Percentiles rank a stretch among this genome's conserved stretches.
These are phyloP conservation scores for Cichladusa arquata DNA, from an alignment of 2,113 vertebrate genomes.

Conservation along the genomic window DNA sequence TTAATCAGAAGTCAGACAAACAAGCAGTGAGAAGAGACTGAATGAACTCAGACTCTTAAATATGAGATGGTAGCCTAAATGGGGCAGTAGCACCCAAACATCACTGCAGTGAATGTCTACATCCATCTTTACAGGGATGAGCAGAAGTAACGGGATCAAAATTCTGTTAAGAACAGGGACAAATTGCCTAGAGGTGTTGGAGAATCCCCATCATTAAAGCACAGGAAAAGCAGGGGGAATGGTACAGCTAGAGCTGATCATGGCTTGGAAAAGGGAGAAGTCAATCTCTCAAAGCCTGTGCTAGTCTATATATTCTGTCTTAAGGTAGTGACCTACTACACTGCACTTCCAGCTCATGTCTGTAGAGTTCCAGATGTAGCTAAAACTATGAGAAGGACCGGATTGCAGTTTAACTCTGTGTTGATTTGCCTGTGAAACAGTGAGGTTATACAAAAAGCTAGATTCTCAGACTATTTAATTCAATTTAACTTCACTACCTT, in stretches of 20 bases:
- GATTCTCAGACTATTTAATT: constrained; percentile 48
- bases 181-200: neutral
- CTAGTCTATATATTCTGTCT: neutral
- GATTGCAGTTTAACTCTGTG: neutral
- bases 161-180: neutral
- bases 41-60: neutral
- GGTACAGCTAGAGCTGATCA: neutral
- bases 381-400: neutral
- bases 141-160: neutral
- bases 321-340: neutral
- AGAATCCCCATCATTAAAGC: neutral
- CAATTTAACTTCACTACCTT: constrained; percentile 52
- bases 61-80: neutral
- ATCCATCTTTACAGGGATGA: neutral
- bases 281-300: neutral
- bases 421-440: neutral
- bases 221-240: neutral
- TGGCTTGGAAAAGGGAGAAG: neutral
- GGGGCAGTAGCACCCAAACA: neutral
- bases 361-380: neutral
- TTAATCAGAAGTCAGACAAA: neutral
- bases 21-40: neutral
- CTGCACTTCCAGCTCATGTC: neutral
- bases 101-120: neutral
- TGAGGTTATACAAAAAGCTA: constrained; percentile 31